Percentiles rank a stretch among this genome's conserved stretches.
These are phyloP conservation scores for Papilio machaon DNA, from an alignment of 1,140 invertebrate genomes.

Conservation along the genomic window DNA sequence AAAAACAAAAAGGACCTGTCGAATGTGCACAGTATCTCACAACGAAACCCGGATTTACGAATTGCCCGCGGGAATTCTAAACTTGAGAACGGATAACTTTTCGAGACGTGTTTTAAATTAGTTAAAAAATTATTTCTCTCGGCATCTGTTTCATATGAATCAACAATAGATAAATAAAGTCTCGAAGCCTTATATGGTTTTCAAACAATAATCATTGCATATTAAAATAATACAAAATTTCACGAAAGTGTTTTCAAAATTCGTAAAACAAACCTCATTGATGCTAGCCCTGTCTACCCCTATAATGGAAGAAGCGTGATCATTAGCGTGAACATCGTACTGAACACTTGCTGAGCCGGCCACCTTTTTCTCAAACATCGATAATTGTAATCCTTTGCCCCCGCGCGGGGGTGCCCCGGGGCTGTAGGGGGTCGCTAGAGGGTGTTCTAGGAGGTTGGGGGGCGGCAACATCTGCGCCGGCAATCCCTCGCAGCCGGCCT, in stretches of 20 bases:
- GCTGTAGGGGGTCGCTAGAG: conserved; percentile 36
- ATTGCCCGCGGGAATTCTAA: background rate
- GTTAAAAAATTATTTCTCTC: background rate
- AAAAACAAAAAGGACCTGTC: conserved; percentile 6
- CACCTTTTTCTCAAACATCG: conserved; percentile 40
- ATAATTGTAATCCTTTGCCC: conserved; percentile 39
- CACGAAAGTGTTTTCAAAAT: no score
- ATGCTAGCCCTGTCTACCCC: background rate
- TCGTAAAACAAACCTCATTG: no score
- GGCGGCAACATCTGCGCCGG: conserved; percentile 44
- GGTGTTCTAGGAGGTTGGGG: conserved; percentile 27
- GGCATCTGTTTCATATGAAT: no score
- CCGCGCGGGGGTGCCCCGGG: conserved; percentile 27
- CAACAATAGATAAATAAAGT: no score
- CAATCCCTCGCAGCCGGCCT: conserved; percentile 41
- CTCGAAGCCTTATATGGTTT: no score
- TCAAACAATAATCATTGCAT: no score
- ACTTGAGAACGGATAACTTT: background rate
- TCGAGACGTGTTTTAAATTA: background rate
- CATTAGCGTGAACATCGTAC: background rate
- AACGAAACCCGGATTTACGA: background rate
- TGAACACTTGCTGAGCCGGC: conserved; percentile 2
- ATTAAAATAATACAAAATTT: no score
- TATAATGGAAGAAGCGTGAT: background rate
- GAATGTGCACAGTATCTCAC: background rate